Percentiles rank a stretch among this genome's conserved stretches.
Evolutionary conservation across 2,888 invertebrate genomes (phyloP).

Genomic region (Halocaridina rubra): DNA sequence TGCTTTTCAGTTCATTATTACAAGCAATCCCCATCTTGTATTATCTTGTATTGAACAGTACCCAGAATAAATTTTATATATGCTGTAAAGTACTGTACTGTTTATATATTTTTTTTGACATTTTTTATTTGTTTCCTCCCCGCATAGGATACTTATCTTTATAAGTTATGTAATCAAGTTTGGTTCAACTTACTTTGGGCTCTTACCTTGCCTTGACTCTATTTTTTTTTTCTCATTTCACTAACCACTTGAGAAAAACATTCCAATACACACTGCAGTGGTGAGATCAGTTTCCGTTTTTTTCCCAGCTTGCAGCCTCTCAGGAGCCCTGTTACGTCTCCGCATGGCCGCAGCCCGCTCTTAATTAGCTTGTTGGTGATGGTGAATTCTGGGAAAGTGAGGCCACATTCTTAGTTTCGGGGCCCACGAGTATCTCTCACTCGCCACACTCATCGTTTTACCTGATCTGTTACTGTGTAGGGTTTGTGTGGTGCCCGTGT

Average conservation of each 20-base stretch:
- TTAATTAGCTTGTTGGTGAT: constrained; percentile 58
- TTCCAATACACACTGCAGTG: constrained; percentile 34
- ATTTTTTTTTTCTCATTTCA: constrained; percentile 10
- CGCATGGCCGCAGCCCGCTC: constrained; percentile 55
- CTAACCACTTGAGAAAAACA: constrained; percentile 42
- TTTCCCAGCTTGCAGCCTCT: constrained; percentile 56
- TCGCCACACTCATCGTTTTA: constrained; percentile 33
- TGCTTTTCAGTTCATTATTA: neutral
- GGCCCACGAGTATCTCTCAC: constrained; percentile 46
- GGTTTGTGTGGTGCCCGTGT: constrained; percentile 5
- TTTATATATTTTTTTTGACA: neutral
- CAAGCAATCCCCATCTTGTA: too few species aligned
- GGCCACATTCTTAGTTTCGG: constrained; percentile 57
- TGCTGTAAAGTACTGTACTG: neutral
- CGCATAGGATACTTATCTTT: neutral
- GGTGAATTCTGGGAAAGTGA: constrained; percentile 52
- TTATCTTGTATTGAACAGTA: too few species aligned
- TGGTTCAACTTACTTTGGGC: too few species aligned
- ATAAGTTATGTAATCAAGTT: too few species aligned
- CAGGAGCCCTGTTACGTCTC: constrained; percentile 57
- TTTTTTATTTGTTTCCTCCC: neutral
- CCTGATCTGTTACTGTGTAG: constrained; percentile 1
- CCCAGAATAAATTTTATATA: too few species aligned
- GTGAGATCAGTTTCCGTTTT: constrained; percentile 47
- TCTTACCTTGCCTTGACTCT: constrained; percentile 28